Conservation (phyloP, 2,797 vertebrate genomes). For the Spea hammondii region DNA sequence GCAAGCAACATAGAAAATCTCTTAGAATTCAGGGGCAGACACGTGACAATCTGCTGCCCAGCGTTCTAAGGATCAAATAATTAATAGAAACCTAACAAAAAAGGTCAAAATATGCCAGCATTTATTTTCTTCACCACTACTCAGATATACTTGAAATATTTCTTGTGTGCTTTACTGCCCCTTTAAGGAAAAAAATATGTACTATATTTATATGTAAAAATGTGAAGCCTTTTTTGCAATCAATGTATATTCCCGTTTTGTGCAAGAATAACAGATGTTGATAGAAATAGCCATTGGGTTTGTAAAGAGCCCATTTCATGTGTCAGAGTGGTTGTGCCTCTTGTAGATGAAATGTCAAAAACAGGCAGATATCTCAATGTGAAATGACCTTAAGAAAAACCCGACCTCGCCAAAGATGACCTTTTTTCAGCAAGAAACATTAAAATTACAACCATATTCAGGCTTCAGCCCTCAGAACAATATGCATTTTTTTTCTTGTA, state of each 20-base stretch:
- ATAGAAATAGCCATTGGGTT: constrained; percentile 70
- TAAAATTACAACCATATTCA: constrained; percentile 69
- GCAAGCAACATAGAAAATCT: too few species aligned
- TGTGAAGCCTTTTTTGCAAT: constrained; percentile 61
- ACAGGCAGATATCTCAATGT: constrained; percentile 66
- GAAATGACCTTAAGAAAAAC: constrained; percentile 73
- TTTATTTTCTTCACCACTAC: too few species aligned
- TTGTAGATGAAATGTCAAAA: constrained; percentile 69
- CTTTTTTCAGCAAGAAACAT: constrained; percentile 69
- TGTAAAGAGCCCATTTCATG: constrained; percentile 69
- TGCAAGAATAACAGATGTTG: constrained; percentile 68
- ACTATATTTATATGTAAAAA: constrained; percentile 60
- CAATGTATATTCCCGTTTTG: constrained; percentile 62
- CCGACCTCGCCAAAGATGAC: constrained; percentile 67
- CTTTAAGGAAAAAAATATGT: constrained; percentile 59
- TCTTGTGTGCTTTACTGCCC: constrained; percentile 48
- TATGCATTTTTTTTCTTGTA: constrained; percentile 58
- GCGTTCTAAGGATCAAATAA: too few species aligned
- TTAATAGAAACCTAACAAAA: too few species aligned
- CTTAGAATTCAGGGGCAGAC: too few species aligned
- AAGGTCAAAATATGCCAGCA: too few species aligned
- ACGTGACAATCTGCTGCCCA: too few species aligned
- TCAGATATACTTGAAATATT: constrained; percentile 17
- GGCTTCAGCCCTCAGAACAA: constrained; percentile 67
- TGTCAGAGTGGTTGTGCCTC: constrained; percentile 69